These are phyloP conservation scores for Pangasius larnaudii DNA, from an alignment of 2,797 vertebrate genomes.

Conservation along the genomic window DNA sequence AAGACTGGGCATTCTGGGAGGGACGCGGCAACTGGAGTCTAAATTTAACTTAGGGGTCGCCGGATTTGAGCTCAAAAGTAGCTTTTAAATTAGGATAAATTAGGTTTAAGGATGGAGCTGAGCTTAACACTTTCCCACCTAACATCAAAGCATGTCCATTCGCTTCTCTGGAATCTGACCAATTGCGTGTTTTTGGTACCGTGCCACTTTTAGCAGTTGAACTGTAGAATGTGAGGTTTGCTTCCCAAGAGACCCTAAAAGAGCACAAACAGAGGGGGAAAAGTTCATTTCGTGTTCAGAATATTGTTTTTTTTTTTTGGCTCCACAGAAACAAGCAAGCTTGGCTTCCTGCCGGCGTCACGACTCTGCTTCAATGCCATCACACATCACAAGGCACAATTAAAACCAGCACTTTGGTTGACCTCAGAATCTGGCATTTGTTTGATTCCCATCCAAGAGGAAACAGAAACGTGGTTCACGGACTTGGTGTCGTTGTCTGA, in stretches of 20 bases:
- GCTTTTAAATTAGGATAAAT: neutral
- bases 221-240: neutral
- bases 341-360: neutral
- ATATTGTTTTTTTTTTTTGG: neutral
- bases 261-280: neutral
- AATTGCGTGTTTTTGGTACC: neutral
- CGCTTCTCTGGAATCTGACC: neutral
- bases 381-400: constrained; percentile 29
- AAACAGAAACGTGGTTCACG: constrained; percentile 4
- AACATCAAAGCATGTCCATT: neutral
- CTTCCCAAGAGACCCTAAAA: neutral
- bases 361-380: constrained; percentile 1
- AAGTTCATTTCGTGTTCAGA: constrained; percentile 5
- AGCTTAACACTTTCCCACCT: neutral
- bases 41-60: constrained; percentile 50
- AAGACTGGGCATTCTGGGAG: constrained; percentile 31
- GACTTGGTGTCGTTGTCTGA: neutral
- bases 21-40: constrained; percentile 33
- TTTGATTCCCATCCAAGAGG: constrained; percentile 12
- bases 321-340: constrained; percentile 42
- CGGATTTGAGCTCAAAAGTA: constrained; percentile 30
- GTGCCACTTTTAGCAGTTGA: neutral
- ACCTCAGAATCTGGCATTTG: constrained; percentile 10
- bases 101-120: neutral
- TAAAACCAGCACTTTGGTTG: constrained; percentile 19